These are phyloP conservation scores for Notospermus geniculatus DNA, from an alignment of 1,140 invertebrate species.

Conservation along the genomic window DNA sequence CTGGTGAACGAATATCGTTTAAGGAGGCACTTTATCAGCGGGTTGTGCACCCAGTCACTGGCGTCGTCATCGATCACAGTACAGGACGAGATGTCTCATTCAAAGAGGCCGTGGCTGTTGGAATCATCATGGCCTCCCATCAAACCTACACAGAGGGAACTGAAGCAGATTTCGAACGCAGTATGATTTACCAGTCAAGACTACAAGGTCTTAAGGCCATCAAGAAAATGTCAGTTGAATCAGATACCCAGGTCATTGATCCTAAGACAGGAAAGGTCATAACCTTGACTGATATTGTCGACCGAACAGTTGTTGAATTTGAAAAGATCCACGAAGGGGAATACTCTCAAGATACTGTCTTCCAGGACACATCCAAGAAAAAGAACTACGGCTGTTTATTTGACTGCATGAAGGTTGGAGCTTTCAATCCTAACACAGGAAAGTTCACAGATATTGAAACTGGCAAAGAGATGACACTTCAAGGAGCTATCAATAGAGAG, in stretches of 20 bases:
- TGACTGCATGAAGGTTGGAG: slow-evolving; percentile 3
- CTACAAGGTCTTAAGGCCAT: slow-evolving; percentile 2
- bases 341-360: background rate
- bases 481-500: slow-evolving; percentile 69
- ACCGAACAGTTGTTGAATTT: slow-evolving; percentile 73
- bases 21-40: background rate
- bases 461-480: slow-evolving; percentile 60
- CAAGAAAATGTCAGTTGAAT: slow-evolving; percentile 4
- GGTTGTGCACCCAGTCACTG: slow-evolving; percentile 3
- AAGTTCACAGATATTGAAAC: slow-evolving; percentile 62
- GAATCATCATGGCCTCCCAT: slow-evolving; percentile 40
- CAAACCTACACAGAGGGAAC: slow-evolving; percentile 1
- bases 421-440: slow-evolving; percentile 67
- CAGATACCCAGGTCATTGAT: slow-evolving; percentile 3
- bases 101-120: slow-evolving; percentile 50
- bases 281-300: slow-evolving; percentile 79
- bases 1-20: slow-evolving; percentile 61
- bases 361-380: background rate
- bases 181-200: background rate
- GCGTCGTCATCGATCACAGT: slow-evolving; percentile 4
- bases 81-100: slow-evolving; percentile 4
- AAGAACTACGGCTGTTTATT: background rate
- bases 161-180: slow-evolving; percentile 4
- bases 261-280: slow-evolving; percentile 59
- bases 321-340: background rate